Base-by-base conservation (phyloP, 2,797 vertebrate genomes). In the Manis crassicaudata region DNA sequence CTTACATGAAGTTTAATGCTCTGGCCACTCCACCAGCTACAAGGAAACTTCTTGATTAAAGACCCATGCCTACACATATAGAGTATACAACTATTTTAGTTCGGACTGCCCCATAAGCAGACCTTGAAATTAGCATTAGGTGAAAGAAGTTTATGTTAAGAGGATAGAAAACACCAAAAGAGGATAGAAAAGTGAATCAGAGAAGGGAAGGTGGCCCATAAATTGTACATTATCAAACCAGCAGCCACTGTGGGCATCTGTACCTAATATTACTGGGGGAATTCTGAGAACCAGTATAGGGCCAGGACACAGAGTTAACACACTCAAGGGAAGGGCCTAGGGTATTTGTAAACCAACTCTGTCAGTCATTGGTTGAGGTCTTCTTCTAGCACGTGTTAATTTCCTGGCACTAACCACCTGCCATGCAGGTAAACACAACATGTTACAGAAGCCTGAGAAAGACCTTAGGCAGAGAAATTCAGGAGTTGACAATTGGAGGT, bases 301-400 rank as follows among this genome's bases (percentile, higher is more conserved):
- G 21, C 72, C 0, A 76, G 46, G 17, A 62, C 12, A 56, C 46
- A 91, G 43, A 88, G n/a, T 77, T 72, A 90, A 54, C 11, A 25
- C 23, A 43, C 4, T 2, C 17, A 23, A 50, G 3, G 29, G 3
- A 85, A 54, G 0, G 6, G 84, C n/a, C 9, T 82, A 6, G 50
- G 18, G 29, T 35, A 17, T 60, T 89, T 80, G 70, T 60, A 89
- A 96, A 58, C 32, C 37, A 62, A 54, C 21, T 82, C 21, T 92
- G 7, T 67, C n/a, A 65, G 8, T 86, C 79, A 62, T 13, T 88
- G 23, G 3, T 83, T 79, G 58, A 83, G n/a, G 14, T 79, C 68
- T 95, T 94, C 63, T 79, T 91, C 86, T 62, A 96, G 67, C 43
- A 85, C 62, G 68, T 88, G 76, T 63, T 92, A 67, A 73, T 73